Evolutionary conservation across 2,888 invertebrate genomes (phyloP), one percentile per base, ranked within the genome.

Genomic region (Patella ulyssiponensis): DNA sequence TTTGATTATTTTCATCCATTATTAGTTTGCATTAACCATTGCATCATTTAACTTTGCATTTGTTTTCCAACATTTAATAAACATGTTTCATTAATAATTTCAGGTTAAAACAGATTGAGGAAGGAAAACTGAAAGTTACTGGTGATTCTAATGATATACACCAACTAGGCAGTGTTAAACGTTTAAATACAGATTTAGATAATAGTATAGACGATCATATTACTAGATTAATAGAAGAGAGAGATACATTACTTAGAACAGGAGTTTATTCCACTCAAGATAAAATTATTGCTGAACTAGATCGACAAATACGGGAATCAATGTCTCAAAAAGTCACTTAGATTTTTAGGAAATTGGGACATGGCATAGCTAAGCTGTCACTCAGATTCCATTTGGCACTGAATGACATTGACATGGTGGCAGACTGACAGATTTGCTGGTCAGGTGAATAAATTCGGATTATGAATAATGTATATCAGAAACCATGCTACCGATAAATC

Each of bases 221-320:
- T 44, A 86, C 89, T 5, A 81, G 91, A 33, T 85, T 92, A 64
- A 89, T 91, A 15, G 91, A 91, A 78, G 91, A 92, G 79, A 84
- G 91, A 17, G 92, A 92, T 81, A 89, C 88, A 2, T 81, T 92
- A n/a, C 84, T 92, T 53, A 81, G 89, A 73, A 91, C 92, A 20
- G 92, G 92, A n/a, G 90, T 91, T 15, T 92, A 92, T 83, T 86
- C 89, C 33, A 89, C 87, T 53, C 89, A 91, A 69, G 92, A 92
- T 83, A 86, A 87, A 74, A 91, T 92, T 73, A 92, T 92, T 58
- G 87, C 90, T 5, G 92, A 92, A 77, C 86, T 92, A n/a, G 92
- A 92, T 79, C 81, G 89, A 79, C 91, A 92, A 79, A 92, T 92
- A 53, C 82, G 91, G 52, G 91, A 91, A 69, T 86, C 89, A 52